Percentiles rank a stretch among this genome's conserved stretches.
These are phyloP conservation scores for Scomber colias DNA, from an alignment of 2,113 vertebrate genomes.

Conservation along the genomic window DNA sequence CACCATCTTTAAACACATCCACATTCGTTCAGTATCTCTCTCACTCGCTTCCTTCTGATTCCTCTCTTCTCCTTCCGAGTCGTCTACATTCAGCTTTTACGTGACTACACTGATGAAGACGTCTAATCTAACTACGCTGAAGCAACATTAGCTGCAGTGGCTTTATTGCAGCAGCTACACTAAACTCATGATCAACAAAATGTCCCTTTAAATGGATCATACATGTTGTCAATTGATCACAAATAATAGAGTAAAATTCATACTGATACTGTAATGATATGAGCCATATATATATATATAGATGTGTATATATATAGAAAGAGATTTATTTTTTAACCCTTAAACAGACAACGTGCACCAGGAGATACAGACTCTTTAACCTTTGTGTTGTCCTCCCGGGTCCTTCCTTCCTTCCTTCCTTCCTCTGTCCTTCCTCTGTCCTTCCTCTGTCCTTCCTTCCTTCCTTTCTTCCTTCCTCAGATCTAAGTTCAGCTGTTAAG, in stretches of 20 bases:
- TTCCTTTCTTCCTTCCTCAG: too few relatives aligned
- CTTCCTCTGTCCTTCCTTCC: too few relatives aligned
- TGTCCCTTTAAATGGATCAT: slow-evolving; percentile 35
- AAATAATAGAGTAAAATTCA: slow-evolving; percentile 12
- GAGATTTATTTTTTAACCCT: not conserved
- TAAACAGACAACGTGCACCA: too few relatives aligned
- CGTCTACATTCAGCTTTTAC: not conserved
- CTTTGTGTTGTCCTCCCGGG: too few relatives aligned
- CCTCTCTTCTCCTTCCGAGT: not conserved
- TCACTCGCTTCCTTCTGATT: not conserved
- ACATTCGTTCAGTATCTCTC: not conserved
- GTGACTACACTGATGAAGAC: too few relatives aligned
- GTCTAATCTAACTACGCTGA: too few relatives aligned
- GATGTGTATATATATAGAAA: too few relatives aligned
- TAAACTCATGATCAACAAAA: slow-evolving; percentile 23
- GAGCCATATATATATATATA: not conserved
- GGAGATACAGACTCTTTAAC: too few relatives aligned
- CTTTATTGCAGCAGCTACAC: slow-evolving; percentile 47
- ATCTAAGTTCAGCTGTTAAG: too few relatives aligned
- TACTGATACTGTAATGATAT: not conserved
- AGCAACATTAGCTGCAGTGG: not conserved
- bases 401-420: too few relatives aligned
- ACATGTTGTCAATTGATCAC: not conserved
- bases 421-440: too few relatives aligned
- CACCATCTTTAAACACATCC: slow-evolving; percentile 29